phyloP scores from a whole-genome alignment of 2,888 invertebrate genomes.

The Cerceris ruficornis region DNA sequence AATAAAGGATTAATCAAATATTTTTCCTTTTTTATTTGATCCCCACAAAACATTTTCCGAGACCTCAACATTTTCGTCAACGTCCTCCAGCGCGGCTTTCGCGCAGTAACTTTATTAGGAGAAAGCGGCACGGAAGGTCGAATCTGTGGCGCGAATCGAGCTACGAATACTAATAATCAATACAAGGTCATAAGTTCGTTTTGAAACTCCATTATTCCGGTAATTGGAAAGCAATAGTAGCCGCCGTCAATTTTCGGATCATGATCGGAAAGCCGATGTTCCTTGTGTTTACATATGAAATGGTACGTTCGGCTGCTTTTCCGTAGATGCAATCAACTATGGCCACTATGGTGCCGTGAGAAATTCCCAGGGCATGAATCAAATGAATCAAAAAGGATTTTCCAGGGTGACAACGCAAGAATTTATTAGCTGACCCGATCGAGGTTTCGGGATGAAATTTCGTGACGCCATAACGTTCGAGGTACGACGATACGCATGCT shows the following conservation, averaged over 20 bases:
- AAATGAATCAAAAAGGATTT: constrained; percentile 29
- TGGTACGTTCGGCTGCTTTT: background rate
- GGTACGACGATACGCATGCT: constrained; percentile 5
- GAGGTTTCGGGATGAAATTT: constrained; percentile 26
- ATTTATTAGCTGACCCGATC: constrained; percentile 30
- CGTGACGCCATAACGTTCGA: constrained; percentile 27
- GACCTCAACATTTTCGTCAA: too few species aligned
- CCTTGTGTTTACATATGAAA: constrained; percentile 8
- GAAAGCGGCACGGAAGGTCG: too few species aligned
- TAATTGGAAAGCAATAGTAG: constrained; percentile 17
- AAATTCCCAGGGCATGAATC: constrained; percentile 13
- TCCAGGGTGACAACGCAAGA: constrained; percentile 18
- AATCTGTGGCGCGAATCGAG: background rate
- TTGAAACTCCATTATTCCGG: constrained; percentile 15
- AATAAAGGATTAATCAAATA: too few species aligned
- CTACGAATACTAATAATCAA: constrained; percentile 21
- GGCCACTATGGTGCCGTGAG: background rate
- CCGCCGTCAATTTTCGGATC: constrained; percentile 6
- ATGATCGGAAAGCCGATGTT: constrained; percentile 5
- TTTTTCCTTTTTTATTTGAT: too few species aligned
- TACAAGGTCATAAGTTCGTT: constrained; percentile 19
- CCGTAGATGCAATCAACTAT: background rate
- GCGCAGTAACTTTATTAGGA: too few species aligned
- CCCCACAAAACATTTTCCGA: too few species aligned
- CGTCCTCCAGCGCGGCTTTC: too few species aligned